Evolutionary conservation across 2,888 invertebrate species (phyloP), one percentile per base, ranked within the genome.

Genomic region (Loripinus fragilis): DNA sequence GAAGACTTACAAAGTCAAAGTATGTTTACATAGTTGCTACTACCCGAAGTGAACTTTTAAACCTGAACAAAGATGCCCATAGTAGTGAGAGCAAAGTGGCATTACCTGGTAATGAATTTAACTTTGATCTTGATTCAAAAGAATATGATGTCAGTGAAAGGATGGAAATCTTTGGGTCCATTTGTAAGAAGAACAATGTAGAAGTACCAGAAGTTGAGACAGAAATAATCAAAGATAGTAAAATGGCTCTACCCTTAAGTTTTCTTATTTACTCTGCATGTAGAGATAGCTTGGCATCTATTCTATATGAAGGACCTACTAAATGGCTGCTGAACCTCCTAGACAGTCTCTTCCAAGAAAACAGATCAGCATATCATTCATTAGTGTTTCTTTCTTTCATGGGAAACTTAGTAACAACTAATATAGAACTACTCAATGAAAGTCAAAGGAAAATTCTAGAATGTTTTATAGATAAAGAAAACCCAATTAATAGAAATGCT

Each of bases 391-490:
- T 60, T 10, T 60, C 60, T 23, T 60, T 60, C 33, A 60, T 10
- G 1, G 60, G 33, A 60, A 23, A 10, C 2, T 33, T 33, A 33
- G 33, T 33, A 60, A 20, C 30, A 60, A 2, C 17, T 5, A 33
- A 30, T 33, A 7, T 33, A 17, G 33, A 60, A 60, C 15, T 28
- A 30, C 30, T 60, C 17, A 60, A 5, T 60, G 33, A 30, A 12
- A 30, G 33, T 10, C 28, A 30, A 33, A 2, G 3, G 3, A 17
- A 30, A 60, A 20, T 28, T 33, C 12, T 28, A 8, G 30, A 33
- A 60, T 20, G 33, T 33, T 60, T 60, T 33, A 60, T 60, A 23
- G 60, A 60, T 33, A 60, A 33, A 33, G 60, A 60, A 60, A 30
- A 60, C 33, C 60, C 60, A 33, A 28, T 60, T 5, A 20, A 28